Conservation (phyloP, 2,797 vertebrate genomes). For the Gallinago solitaria region DNA sequence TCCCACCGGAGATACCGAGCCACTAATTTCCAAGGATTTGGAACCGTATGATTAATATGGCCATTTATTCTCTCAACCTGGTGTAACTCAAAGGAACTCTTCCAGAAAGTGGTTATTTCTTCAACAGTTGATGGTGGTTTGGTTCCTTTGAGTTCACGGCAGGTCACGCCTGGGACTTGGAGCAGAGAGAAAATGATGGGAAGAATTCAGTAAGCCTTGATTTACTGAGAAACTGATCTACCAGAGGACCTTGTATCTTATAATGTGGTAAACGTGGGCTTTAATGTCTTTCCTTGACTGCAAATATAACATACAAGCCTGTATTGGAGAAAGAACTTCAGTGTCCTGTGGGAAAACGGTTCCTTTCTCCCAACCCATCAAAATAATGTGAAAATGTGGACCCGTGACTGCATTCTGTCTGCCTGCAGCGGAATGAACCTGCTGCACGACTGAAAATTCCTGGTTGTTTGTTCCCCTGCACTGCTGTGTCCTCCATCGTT, state of each 20-base stretch:
- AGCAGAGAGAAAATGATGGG: neutral
- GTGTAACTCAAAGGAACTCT: neutral
- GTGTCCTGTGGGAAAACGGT: neutral
- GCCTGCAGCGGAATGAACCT: neutral
- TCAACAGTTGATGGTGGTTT: neutral
- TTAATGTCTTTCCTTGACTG: neutral
- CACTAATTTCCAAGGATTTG: conserved; percentile 34
- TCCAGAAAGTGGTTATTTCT: neutral
- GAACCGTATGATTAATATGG: conserved; percentile 12
- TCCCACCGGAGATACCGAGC: neutral
- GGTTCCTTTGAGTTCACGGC: neutral
- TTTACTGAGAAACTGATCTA: neutral
- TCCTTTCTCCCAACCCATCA: neutral
- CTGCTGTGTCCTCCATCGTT: accelerated
- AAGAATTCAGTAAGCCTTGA: neutral
- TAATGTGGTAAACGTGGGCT: neutral
- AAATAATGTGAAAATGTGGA: neutral
- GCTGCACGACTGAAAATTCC: neutral
- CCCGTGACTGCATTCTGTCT: neutral
- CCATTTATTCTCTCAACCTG: neutral
- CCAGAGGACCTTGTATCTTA: neutral
- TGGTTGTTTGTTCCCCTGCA: accelerated
- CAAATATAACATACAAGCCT: neutral
- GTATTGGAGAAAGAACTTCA: neutral
- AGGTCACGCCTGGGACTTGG: neutral